Base-by-base conservation (phyloP, 2,113 vertebrate genomes). In the Rhynchomys soricoides region DNA sequence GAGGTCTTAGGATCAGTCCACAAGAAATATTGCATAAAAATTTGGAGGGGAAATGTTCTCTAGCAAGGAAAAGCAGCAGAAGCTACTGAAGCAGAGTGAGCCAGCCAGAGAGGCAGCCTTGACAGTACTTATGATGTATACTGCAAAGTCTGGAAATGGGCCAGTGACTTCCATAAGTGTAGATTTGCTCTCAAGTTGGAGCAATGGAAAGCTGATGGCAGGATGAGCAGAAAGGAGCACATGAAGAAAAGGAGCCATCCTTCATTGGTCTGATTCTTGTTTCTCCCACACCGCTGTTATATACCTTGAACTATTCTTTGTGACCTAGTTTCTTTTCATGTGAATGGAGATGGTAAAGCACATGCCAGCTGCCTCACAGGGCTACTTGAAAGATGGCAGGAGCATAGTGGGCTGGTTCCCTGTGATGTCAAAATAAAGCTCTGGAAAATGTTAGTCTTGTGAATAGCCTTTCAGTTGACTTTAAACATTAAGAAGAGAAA, bases 391-490 rank as follows among this genome's bases (percentile, higher is more conserved):
- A 17, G 5, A 31, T 37, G 0, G 0, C 64, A 43, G 86, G 59
- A 45, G 3, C 11, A 24, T 37, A 68, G 31, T 2, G 19, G 1
- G 3, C 12, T 73, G 34, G 5, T 19, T 10, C 78, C 88, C 12
- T 29, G 55, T 4, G 57, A 50, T 45, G 19, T 45, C 86, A 55
- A 95, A 68, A 64, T 66, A 26, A 70, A 88, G 37, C 29, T 77
- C 37, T 64, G 45, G 3, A 93, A 10, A 59, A 19, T 50, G n/a
- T 7, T 70, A 17, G 57, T 71, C 37, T 16, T 74, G 50, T 24
- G 48, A 91, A 21, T 83, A n/a, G 85, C 85, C 9, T 73, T 94
- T 89, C 90, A 77, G 3, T 21, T 91, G 19, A 86, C 37, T 92
- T 45, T 81, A 43, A 59, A 89, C 24, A 11, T 77, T 90, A 77